Base-by-base conservation (phyloP, 92 coral and sea anemone species). In the Metridium senile region DNA sequence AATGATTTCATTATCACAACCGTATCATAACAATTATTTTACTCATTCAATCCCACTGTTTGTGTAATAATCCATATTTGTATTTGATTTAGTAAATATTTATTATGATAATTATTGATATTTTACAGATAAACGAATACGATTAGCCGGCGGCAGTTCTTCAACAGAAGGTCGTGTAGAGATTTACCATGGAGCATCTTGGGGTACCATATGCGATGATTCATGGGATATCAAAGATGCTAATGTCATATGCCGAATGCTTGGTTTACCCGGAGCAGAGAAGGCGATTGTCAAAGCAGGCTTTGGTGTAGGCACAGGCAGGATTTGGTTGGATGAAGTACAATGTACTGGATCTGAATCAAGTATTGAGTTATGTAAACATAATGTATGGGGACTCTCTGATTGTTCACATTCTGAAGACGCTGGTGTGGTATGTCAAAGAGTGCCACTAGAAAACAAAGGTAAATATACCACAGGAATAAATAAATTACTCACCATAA, bases 361-460 rank as follows among this genome's bases (percentile, higher is more conserved):
- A 45, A 68, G 76, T 23, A 33, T 89, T 18, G 68, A 49, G 23
- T 70, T 31, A 1, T 90, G 91, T 47, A 82, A 85, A 39, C 86
- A 71, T 45, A 29, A 1, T n/a, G 79, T 79, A 20, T 76, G 77
- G 83, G 81, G 85, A 13, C 56, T 23, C 22, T 51, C 34, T 31
- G 74, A 83, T 67, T 90, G 95, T 45, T 26, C 78, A 21, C 95
- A 90, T 58, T 33, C 32, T 33, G 76, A 90, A 68, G 91, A 90
- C 52, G 95, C 87, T 10, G 95, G 95, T 19, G 95, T 90, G 1
- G 70, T 81, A 0, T 89, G 93, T 52, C 76, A 68, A 26, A 58
- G 54, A 21, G 53, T 47, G 32, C 53, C 78, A 34, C 9, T 73
- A 2, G 43, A 45, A 13, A 75, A 63, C 19, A 63, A 51, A 62